A percentile compares a stretch with the other conserved stretches of the same genome.
These are phyloP conservation scores for Leptogaster cylindrica DNA, from an alignment of 2,888 invertebrate species.

Conservation along the genomic window DNA sequence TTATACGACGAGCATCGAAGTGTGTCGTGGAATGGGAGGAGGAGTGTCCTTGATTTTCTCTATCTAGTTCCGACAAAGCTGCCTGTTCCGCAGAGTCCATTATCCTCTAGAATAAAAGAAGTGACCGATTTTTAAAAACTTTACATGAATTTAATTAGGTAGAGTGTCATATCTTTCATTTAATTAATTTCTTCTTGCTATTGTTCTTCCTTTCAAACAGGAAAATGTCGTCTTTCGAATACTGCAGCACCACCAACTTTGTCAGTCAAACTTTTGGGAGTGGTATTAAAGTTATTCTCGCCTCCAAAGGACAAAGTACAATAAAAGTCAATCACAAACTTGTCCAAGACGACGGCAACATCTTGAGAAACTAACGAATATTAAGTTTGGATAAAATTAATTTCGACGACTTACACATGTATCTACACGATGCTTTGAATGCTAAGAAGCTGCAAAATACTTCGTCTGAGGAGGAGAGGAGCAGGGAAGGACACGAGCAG, in stretches of 20 bases:
- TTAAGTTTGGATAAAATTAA: conserved; percentile 1
- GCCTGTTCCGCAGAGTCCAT: conserved; percentile 92
- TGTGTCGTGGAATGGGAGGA: conserved; percentile 61
- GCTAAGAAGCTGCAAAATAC: background rate
- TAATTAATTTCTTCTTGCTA: too few relatives aligned
- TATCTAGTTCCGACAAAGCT: conserved; percentile 73
- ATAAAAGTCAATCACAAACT: conserved; percentile 16
- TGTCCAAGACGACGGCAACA: conserved; percentile 1
- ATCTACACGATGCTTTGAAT: background rate
- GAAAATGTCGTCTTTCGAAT: background rate
- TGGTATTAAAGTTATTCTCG: background rate
- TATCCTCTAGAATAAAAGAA: conserved; percentile 71
- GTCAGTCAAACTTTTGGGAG: too few relatives aligned
- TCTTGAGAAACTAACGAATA: conserved; percentile 13
- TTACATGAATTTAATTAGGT: too few relatives aligned
- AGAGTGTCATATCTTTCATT: too few relatives aligned
- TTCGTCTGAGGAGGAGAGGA: background rate
- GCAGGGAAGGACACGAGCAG: too few relatives aligned
- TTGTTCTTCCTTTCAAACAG: too few relatives aligned
- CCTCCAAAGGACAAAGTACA: background rate
- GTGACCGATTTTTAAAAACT: background rate
- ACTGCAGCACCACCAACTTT: background rate
- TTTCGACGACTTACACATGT: conserved; percentile 13
- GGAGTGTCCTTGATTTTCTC: conserved; percentile 65
- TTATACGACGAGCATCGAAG: conserved; percentile 82